These are phyloP conservation scores for Spongilla lacustris DNA, from an alignment of 37 sponge, comb jelly and placozoan species.

Conservation along the genomic window DNA sequence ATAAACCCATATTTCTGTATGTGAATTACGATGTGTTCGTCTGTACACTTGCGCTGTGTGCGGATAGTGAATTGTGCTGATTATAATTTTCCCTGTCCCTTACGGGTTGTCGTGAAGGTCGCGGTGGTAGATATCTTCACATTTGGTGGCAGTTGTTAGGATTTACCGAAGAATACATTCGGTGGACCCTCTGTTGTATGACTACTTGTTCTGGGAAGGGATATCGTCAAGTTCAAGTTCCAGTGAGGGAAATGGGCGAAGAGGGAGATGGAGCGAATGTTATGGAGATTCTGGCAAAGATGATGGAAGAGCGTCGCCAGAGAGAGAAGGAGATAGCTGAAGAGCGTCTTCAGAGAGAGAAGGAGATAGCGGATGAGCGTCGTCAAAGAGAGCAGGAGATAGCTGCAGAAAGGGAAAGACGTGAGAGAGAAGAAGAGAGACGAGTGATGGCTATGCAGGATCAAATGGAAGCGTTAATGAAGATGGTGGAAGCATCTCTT, in stretches of 20 bases:
- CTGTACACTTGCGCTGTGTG: background rate
- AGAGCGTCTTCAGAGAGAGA: background rate
- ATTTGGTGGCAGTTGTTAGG: background rate
- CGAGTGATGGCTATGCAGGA: background rate
- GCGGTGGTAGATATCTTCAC: background rate
- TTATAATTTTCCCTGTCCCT: background rate
- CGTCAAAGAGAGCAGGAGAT: background rate
- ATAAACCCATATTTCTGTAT: background rate
- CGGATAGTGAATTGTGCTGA: background rate
- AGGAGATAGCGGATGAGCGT: background rate
- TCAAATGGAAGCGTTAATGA: background rate
- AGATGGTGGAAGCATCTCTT: background rate
- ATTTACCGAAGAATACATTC: background rate
- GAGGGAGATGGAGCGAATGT: background rate
- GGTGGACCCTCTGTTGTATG: background rate
- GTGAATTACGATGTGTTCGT: background rate
- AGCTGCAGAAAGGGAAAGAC: background rate
- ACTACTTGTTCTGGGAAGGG: background rate
- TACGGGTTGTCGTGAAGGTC: background rate
- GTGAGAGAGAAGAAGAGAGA: constrained; percentile 1
- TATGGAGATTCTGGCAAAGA: background rate
- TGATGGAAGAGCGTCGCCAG: background rate
- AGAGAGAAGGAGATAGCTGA: background rate
- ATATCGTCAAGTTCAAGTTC: background rate
- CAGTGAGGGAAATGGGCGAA: background rate